Base-by-base conservation (phyloP, 2,113 vertebrate genomes). In the Morone chrysops region DNA sequence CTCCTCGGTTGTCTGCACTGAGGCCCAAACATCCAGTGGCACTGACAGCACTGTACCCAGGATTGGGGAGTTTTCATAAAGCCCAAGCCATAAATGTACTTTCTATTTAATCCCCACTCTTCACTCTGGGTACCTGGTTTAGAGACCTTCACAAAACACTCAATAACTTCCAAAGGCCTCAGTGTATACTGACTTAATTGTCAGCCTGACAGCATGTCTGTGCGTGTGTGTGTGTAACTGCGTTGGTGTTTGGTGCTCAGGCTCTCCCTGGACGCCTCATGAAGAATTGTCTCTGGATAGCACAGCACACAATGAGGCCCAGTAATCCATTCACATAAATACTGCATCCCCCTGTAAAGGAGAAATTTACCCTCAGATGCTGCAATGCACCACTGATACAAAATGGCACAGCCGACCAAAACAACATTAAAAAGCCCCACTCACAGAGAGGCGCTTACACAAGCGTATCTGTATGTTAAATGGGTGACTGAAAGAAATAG, bases 291-390 rank as follows among this genome's bases (percentile, higher is more conserved):
- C 82, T 89, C 66, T 73, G 59, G 79, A 86, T 50, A 66, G 68
- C 74, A 63, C 25, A 62, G 68, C 57, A 82, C 80, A 86, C 78
- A 92, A 82, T 87, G 81, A 90, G 82, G 59, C 53, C 73, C 83
- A 41, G 61, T 84, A 92, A 92, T 81, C 82, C 66, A 86, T 65
- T 76, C 60, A 82, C 78, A 92, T 92, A 83, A 92, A 92, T 91
- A 91, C 82, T 92, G 82, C 77, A 89, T 77, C 72, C 65, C 68
- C 16, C 51, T 50, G 47, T 66, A 84, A 83, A 84, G 87, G 66
- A 87, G 83, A 50, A 62, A 72, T 54, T 65, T 61, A 40, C 69
- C 51, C 70, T 83, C 22, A 60, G 80, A 81, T 85, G 47, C 77
- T 89, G 82, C 85, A 88, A 31, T 88, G 78, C 87, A 84, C 78